A percentile compares a stretch with the other conserved stretches of the same genome.
These are phyloP conservation scores for Notospermus geniculatus DNA, from an alignment of 1,140 invertebrate species.

Conservation along the genomic window DNA sequence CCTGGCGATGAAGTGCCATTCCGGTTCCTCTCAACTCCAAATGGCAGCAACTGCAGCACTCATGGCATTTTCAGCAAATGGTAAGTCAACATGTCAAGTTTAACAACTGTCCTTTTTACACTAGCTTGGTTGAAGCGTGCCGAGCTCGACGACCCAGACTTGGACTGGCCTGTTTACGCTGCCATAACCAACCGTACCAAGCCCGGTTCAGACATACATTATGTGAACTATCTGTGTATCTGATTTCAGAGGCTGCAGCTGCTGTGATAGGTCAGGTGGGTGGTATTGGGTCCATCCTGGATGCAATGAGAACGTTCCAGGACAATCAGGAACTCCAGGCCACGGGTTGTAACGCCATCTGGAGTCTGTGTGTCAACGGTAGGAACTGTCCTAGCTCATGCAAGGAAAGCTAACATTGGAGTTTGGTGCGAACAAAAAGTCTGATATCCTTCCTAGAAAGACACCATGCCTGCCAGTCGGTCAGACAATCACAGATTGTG, in stretches of 20 bases:
- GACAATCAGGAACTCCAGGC: conserved; percentile 33
- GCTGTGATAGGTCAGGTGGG: conserved; percentile 36
- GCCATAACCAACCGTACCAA: too few relatives aligned
- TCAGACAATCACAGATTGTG: too few relatives aligned
- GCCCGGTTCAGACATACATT: too few relatives aligned
- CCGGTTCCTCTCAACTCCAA: conserved; percentile 36
- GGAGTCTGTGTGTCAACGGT: conserved; percentile 47
- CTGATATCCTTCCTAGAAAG: not conserved
- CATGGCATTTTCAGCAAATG: conserved; percentile 45
- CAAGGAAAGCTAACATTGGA: not conserved
- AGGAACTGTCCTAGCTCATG: not conserved
- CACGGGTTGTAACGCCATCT: conserved; percentile 43
- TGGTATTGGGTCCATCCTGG: conserved; percentile 37
- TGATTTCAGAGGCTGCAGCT: conserved; percentile 31
- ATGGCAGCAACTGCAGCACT: conserved; percentile 33
- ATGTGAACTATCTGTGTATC: too few relatives aligned
- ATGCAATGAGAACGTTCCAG: conserved; percentile 32
- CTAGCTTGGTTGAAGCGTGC: not conserved
- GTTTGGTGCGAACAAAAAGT: not conserved
- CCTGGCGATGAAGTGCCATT: conserved; percentile 41
- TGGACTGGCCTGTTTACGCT: too few relatives aligned
- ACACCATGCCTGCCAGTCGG: too few relatives aligned
- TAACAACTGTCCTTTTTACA: not conserved
- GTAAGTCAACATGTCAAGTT: conserved; percentile 26
- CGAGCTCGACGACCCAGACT: too few relatives aligned